phyloP scores from a whole-genome alignment of 2,797 vertebrate species.

The Liasis olivaceus region DNA sequence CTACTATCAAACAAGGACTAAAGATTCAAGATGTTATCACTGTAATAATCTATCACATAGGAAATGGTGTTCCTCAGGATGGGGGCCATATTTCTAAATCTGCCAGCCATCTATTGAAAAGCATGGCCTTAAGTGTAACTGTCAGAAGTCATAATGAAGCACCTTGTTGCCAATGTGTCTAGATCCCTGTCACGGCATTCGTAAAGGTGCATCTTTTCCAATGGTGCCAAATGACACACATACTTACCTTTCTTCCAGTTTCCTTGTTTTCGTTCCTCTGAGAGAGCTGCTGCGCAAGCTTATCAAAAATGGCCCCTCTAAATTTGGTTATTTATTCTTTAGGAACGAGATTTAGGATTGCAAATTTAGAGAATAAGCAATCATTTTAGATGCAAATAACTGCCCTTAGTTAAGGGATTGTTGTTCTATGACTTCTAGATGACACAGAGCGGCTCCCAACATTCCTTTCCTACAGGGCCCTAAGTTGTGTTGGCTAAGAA shows the following conservation, averaged over 20 bases:
- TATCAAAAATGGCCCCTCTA: no score
- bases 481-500: neutral
- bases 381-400: neutral
- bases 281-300: neutral
- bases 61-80: neutral
- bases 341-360: neutral
- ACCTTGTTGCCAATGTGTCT: neutral
- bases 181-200: neutral
- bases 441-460: neutral
- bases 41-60: neutral
- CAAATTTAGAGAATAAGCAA: neutral
- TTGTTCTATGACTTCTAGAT: neutral
- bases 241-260: neutral
- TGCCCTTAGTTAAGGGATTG: neutral
- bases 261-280: neutral
- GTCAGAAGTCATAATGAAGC: neutral
- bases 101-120: neutral
- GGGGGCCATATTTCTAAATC: neutral
- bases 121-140: neutral
- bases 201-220: neutral
- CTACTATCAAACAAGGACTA: constrained; percentile 1
- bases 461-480: neutral
- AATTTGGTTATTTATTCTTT: no score
- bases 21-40: neutral
- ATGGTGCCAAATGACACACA: neutral